Conservation (phyloP, 2,113 vertebrate genomes). For the Oreotrochilus melanogaster region DNA sequence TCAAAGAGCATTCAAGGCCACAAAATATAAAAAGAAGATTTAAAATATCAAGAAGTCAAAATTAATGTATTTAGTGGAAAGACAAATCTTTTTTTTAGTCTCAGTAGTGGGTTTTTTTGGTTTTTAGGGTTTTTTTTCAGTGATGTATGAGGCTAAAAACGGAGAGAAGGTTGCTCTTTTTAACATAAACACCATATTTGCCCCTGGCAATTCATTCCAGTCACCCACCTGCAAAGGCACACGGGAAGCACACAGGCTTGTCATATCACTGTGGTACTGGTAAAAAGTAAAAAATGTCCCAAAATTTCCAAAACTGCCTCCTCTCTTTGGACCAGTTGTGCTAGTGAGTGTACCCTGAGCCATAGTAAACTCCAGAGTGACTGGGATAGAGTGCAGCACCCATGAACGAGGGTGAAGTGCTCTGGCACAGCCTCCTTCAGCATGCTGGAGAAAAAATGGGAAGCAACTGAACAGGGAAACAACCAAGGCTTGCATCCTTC, state of each 20-base stretch:
- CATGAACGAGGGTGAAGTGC: not conserved
- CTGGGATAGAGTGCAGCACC: not conserved
- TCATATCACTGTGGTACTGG: not conserved
- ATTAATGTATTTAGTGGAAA: not conserved
- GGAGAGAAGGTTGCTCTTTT: not conserved
- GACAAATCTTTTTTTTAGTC: not conserved
- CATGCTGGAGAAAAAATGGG: not conserved
- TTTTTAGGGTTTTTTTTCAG: not conserved
- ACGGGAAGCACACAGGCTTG: not conserved
- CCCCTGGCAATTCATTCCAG: not conserved
- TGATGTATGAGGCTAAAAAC: accelerated
- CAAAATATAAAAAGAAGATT: not conserved
- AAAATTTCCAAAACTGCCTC: not conserved
- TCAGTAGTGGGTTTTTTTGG: not conserved
- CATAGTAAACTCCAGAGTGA: not conserved
- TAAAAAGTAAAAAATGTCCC: not conserved
- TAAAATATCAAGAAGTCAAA: not conserved
- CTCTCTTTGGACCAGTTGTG: not conserved
- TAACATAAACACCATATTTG: not conserved
- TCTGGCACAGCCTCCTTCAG: not conserved
- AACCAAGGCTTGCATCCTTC: not conserved
- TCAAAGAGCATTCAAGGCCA: not conserved
- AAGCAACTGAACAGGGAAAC: not conserved
- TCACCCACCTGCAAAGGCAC: not conserved
- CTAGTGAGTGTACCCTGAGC: not conserved